Evolutionary conservation across 1,140 invertebrate species (phyloP), one percentile per base, ranked within the genome.

Genomic region (Theocolax elegans): DNA sequence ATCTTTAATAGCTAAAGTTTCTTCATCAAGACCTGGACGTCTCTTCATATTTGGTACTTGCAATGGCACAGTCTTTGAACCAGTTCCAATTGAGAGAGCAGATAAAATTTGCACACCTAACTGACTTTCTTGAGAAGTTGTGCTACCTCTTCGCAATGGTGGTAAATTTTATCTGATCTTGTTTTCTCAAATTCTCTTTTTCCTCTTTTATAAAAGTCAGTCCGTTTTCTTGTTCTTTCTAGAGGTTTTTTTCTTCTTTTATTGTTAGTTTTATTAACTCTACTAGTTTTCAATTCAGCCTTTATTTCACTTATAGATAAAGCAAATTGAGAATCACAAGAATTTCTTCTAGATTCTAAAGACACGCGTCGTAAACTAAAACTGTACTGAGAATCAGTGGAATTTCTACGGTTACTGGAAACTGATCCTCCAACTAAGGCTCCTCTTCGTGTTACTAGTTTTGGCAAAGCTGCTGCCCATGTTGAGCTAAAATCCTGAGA

Each of bases 381-480:
- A 83, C 93, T 95, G 46, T 94, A 92, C 78, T 95, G 93, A 0
- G 93, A 95, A 81, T 95, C 93, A 48, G 89, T 80, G 0, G 89
- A 90, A 74, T 88, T 90, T 62, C 89, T 83, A 60, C 87, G 79
- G 71, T 90, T 89, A 64, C 89, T 90, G 4, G 90, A 90, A 10
- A 87, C 86, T 72, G 86, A 85, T 58, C 89, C 86, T 3, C 88
- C 86, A 19, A 91, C 89, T 1, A 95, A 78, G 1, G 94, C 95
- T 69, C 93, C 93, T 76, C 95, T 87, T 19, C 96, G 86, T 29
- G 90, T 91, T 0, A 97, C 90, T 72, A 97, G 89, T 75, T 95
- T 92, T 0, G 95, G 95, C 48, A 97, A 87, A 69, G 94, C 95
- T 40, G 92, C 92, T 48, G 93, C 94, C 94, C 94, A 97, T 0